Evolutionary conservation across 2,797 vertebrate genomes (phyloP).

Genomic region (Enteromius treurensis): DNA sequence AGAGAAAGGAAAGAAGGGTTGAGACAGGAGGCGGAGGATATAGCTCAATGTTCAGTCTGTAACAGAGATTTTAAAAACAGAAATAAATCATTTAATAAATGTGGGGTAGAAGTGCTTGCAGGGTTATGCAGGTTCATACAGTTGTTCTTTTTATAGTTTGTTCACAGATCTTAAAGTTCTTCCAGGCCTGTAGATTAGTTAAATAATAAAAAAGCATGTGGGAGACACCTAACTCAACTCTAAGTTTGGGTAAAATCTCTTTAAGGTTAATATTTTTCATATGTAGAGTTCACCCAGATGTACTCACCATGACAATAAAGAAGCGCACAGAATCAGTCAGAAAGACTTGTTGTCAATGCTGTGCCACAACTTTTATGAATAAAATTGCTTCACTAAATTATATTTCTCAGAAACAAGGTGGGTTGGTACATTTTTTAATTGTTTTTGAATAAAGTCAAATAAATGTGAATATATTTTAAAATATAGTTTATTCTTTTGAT

Average conservation of each 20-base stretch:
- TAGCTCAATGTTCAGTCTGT: slow-evolving; percentile 13
- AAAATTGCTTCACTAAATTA: not conserved
- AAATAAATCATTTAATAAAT: slow-evolving; percentile 1
- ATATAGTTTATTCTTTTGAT: not conserved
- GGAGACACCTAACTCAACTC: not conserved
- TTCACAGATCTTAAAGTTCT: not conserved
- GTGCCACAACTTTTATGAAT: not conserved
- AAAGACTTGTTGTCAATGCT: not conserved
- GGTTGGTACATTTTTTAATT: not conserved
- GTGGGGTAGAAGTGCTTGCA: slow-evolving; percentile 8
- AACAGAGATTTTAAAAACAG: not conserved
- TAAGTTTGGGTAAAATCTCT: not conserved
- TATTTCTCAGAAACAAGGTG: not conserved
- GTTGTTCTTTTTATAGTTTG: not conserved
- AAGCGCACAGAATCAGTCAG: not conserved
- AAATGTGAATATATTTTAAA: not conserved
- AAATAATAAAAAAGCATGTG: not conserved
- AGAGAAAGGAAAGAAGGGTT: slow-evolving; percentile 44
- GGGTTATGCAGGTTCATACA: slow-evolving; percentile 1
- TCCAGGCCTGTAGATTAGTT: not conserved
- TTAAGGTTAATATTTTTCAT: not conserved
- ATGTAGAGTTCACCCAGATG: not conserved
- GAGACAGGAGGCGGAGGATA: slow-evolving; percentile 6
- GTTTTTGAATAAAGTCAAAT: not conserved
- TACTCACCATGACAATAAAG: not conserved